phyloP scores from a whole-genome alignment of 2,888 invertebrate species.

The Eumacrocentrus americanus region DNA sequence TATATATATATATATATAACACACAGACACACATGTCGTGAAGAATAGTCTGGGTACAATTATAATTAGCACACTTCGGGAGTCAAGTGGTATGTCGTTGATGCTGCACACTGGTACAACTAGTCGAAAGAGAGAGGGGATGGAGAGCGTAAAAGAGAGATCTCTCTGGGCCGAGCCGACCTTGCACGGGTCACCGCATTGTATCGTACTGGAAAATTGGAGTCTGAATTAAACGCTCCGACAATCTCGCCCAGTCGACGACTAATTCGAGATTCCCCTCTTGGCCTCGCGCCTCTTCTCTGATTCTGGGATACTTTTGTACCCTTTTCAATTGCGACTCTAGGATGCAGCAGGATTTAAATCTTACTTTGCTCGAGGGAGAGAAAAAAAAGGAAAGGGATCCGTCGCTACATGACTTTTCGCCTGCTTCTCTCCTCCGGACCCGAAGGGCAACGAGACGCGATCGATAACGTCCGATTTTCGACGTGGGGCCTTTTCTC shows the following conservation, averaged over 20 bases:
- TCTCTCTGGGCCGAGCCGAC: constrained; percentile 3
- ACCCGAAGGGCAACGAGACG: background rate
- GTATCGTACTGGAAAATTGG: constrained; percentile 7
- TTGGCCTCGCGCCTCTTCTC: no score
- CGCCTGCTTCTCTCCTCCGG: background rate
- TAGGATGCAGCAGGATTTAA: no score
- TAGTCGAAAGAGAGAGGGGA: no score
- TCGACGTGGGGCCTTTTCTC: background rate
- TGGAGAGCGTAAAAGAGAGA: no score
- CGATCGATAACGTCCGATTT: constrained; percentile 16
- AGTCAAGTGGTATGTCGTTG: constrained; percentile 16
- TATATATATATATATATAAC: background rate
- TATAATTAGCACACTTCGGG: constrained; percentile 23
- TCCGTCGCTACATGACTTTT: no score
- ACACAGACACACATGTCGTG: background rate
- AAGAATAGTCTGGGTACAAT: constrained; percentile 8
- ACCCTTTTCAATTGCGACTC: no score
- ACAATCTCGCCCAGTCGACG: background rate
- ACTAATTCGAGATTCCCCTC: no score
- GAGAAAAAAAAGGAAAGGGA: no score
- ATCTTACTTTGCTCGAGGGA: no score
- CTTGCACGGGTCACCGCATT: constrained; percentile 23
- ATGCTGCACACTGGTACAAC: constrained; percentile 7
- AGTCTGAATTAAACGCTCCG: constrained; percentile 12
- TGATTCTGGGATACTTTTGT: no score